Evolutionary conservation across 2,113 vertebrate species (phyloP).

Genomic region (Mystacornis crossleyi): DNA sequence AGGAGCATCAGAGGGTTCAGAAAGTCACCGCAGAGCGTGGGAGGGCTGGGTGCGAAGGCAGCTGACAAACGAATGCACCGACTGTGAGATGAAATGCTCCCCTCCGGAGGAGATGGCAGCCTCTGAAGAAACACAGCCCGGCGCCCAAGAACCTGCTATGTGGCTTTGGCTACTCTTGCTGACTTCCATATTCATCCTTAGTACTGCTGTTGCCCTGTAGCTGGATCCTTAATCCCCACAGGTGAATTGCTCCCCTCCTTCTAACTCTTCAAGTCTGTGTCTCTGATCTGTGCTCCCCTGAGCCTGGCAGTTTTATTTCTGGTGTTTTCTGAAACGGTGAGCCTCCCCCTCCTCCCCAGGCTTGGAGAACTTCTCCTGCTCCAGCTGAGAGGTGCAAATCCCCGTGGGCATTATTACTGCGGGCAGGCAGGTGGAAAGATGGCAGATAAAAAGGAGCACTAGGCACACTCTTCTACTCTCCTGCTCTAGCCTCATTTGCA

Average conservation of each 20-base stretch:
- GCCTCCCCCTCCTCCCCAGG: neutral
- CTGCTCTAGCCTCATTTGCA: neutral
- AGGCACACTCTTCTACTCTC: neutral
- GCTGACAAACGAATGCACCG: neutral
- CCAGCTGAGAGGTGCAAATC: neutral
- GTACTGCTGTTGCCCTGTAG: neutral
- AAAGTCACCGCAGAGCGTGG: neutral
- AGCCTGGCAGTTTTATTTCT: neutral
- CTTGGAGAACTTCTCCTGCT: neutral
- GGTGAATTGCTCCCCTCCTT: neutral
- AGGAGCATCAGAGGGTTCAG: constrained; percentile 2
- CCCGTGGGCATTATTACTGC: neutral
- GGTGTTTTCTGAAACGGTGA: neutral
- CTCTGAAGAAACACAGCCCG: neutral
- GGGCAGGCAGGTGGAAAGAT: neutral
- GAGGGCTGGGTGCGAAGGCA: neutral
- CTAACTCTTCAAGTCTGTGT: neutral
- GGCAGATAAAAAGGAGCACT: neutral
- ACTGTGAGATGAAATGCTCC: neutral
- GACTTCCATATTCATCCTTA: neutral
- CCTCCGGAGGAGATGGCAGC: neutral
- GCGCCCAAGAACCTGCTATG: rapidly evolving
- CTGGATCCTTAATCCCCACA: neutral
- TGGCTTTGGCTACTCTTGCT: neutral
- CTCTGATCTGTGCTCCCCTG: neutral